Evolutionary conservation across 2,797 vertebrate species (phyloP), one percentile per base, ranked within the genome.

Genomic region (Aselliscus stoliczkanus): DNA sequence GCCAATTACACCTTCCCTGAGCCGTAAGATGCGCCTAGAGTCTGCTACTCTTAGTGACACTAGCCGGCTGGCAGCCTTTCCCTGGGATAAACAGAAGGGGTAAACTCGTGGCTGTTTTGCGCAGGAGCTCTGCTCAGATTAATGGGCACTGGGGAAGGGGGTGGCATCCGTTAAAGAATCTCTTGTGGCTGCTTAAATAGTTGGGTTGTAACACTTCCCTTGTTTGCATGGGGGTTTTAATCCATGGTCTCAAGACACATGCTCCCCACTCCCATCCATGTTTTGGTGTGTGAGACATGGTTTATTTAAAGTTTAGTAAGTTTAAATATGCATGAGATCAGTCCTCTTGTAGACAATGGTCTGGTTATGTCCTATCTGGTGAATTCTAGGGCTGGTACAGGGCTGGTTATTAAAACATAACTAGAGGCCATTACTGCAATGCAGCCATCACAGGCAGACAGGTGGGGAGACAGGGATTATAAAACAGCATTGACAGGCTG

Each of bases 251-350:
- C 7, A 72, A 89, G 85, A 72, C 90, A 64, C 21, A 12, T 79
- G 47, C 54, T 80, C 60, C 47, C 47, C 34, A 60, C 93, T 90
- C 67, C 11, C 0, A 15, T 67, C 80, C 70, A 17, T 81, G 88
- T 88, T 76, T 92, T 69, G 2, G 54, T 29, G 62, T 21, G 69
- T 2, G 4, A 72, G 42, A 62, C 47, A 17, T 25, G 88, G 64
- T 56, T 87, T 93, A 58, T 37, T 95, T 86, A 88, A 93, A 96
- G 81, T 80, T 95, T 86, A 95, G 58, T 94, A 31, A 77, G 60
- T 89, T 94, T 77, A 94, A 92, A 81, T 82, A 52, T 86, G 69
- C 81, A 79, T 72, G 60, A 67, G 56, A 54, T 83, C 0, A 0
- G 39, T 64, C 31, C 34, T 94, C 88, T 77, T 15, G 0, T 58